Conservation (phyloP, 2,113 vertebrate genomes). For the Poicephalus gulielmi region DNA sequence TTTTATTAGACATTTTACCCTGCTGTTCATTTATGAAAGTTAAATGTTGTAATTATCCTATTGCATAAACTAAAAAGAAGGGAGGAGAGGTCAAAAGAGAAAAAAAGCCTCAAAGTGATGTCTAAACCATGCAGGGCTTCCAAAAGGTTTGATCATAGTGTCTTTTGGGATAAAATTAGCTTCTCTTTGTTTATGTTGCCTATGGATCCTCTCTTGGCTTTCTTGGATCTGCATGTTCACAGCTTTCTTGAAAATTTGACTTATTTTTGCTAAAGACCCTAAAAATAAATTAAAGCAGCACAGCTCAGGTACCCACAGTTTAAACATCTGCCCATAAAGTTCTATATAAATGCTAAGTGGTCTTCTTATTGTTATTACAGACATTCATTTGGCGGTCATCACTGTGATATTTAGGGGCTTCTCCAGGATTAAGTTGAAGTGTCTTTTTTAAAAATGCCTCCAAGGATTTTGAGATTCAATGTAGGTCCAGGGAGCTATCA, state of each 20-base stretch:
- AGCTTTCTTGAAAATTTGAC: neutral
- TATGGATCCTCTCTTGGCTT: neutral
- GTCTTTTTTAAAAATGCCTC: neutral
- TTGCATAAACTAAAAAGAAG: neutral
- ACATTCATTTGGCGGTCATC: neutral
- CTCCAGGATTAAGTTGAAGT: neutral
- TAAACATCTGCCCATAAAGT: neutral
- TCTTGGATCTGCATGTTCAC: neutral
- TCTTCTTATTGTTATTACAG: neutral
- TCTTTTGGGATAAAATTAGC: neutral
- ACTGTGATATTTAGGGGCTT: neutral
- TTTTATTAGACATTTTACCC: slow-evolving; percentile 14
- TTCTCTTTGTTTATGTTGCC: neutral
- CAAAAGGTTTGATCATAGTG: neutral
- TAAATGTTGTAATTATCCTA: slow-evolving; percentile 49
- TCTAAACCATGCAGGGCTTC: neutral
- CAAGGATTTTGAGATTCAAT: neutral
- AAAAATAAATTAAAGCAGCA: neutral
- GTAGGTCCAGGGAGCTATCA: neutral
- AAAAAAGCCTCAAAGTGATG: neutral
- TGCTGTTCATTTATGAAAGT: slow-evolving; percentile 16
- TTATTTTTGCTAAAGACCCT: neutral
- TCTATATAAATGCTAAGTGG: neutral
- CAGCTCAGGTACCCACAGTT: neutral
- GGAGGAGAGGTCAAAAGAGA: neutral